A percentile compares a stretch with the other conserved stretches of the same genome.
Conservation (phyloP, 1,140 invertebrate species). For the Drosophila mauritiana region DNA sequence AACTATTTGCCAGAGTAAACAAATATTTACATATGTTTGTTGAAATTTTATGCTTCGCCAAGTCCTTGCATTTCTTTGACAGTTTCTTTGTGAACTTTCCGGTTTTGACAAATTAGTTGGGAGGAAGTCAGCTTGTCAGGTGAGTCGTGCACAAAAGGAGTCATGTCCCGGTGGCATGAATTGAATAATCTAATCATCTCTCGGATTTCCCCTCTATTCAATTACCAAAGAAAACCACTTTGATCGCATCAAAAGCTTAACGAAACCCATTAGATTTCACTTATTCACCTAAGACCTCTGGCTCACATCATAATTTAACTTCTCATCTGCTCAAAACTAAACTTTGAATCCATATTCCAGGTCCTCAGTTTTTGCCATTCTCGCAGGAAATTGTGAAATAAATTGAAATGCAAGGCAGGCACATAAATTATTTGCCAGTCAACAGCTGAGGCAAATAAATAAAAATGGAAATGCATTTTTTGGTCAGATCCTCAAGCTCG, state of each 20-base stretch:
- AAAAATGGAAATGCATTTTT: constrained; percentile 22
- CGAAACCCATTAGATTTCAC: constrained; percentile 14
- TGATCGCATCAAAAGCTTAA: constrained; percentile 11
- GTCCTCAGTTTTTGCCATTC: constrained; percentile 11
- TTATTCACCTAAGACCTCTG: neutral
- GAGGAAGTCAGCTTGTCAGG: constrained; percentile 20
- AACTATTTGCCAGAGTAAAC: constrained; percentile 41
- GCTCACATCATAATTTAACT: constrained; percentile 22
- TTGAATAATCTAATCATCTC: constrained; percentile 23
- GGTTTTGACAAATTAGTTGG: constrained; percentile 55
- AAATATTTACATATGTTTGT: constrained; percentile 67
- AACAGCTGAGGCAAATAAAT: constrained; percentile 35
- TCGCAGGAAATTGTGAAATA: constrained; percentile 66
- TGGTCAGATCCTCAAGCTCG: constrained; percentile 7
- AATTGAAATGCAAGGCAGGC: constrained; percentile 67
- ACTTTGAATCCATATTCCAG: constrained; percentile 8
- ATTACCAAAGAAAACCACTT: constrained; percentile 19
- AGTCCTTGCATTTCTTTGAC: constrained; percentile 21
- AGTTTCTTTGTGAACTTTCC: constrained; percentile 41
- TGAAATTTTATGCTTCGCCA: constrained; percentile 42
- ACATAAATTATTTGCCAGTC: constrained; percentile 57
- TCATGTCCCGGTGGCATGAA: constrained; percentile 9
- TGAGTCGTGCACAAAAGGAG: constrained; percentile 26
- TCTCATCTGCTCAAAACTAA: constrained; percentile 1
- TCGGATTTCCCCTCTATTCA: constrained; percentile 1